Percentiles rank a stretch among this genome's conserved stretches.
Conservation (phyloP, 2,888 invertebrate genomes). For the Ectemnius cavifrons region DNA sequence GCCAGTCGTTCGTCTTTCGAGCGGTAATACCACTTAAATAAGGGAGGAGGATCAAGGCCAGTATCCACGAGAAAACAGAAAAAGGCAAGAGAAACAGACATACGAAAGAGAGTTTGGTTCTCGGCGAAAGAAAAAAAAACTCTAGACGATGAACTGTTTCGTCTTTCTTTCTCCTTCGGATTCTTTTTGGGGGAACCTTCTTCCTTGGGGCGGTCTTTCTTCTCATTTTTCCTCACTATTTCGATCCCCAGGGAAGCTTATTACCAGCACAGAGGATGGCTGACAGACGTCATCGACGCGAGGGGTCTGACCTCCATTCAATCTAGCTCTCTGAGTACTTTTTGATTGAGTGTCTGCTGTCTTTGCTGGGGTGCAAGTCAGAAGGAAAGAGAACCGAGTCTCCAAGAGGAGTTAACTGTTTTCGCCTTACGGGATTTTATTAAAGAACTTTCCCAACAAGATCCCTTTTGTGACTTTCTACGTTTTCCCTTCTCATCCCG, state of each 20-base stretch:
- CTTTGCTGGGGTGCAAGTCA: too few relatives aligned
- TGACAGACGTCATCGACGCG: slow-evolving; percentile 16
- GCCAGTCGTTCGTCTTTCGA: slow-evolving; percentile 45
- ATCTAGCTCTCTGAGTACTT: slow-evolving; percentile 3
- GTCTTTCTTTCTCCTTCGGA: slow-evolving; percentile 24
- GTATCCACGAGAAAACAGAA: not conserved
- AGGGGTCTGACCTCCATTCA: slow-evolving; percentile 30
- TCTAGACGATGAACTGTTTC: slow-evolving; percentile 16
- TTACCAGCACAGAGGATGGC: slow-evolving; percentile 27
- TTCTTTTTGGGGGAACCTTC: slow-evolving; percentile 9
- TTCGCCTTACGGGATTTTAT: too few relatives aligned
- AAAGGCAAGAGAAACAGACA: not conserved
- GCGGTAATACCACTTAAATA: slow-evolving; percentile 47
- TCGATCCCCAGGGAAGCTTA: slow-evolving; percentile 14
- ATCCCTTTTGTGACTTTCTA: too few relatives aligned
- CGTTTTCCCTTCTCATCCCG: not conserved
- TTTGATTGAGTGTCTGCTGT: not conserved
- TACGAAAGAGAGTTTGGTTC: too few relatives aligned
- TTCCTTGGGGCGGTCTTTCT: not conserved
- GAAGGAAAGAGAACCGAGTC: not conserved
- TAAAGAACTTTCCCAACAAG: too few relatives aligned
- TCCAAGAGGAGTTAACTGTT: too few relatives aligned
- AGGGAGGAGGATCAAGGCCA: slow-evolving; percentile 49
- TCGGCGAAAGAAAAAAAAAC: too few relatives aligned
- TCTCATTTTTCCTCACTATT: too few relatives aligned